Base-by-base conservation (phyloP, 2,797 vertebrate species). In the Margarornis squamiger region DNA sequence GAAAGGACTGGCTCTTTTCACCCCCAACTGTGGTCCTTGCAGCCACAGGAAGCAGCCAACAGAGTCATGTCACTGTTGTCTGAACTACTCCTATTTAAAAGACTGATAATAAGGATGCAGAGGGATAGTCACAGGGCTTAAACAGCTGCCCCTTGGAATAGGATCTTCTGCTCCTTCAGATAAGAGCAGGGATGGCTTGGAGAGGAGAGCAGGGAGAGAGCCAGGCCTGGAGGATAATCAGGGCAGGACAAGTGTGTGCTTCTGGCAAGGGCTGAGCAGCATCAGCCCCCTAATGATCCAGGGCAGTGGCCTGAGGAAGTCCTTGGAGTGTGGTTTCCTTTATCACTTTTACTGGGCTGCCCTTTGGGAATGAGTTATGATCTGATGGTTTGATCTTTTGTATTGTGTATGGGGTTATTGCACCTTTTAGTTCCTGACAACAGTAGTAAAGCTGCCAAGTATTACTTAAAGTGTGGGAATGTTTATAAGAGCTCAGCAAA, bases 221-320 rank as follows among this genome's bases (percentile, higher is more conserved):
- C 34, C 39, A 21, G 70, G 30, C 34, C 38, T 16, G 70, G 32
- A 41, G 39, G 76, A 23, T 39, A 61, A 29, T 10, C 14, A 4
- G 66, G 74, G 58, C 41, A 26, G 88, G 54, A 61, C 32, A 34
- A 18, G 63, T 32, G 65, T 2, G 67, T 13, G 75, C 76, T 82
- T 6, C 93, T 86, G 89, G 88, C 92, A 41, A 68, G 45, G 71
- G 94, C 73, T 38, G 92, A 87, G 90, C 84, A 43, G 21, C 29
- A 57, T 57, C 93, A 62, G 95, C 36, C 91, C 92, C 86, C 92
- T 63, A 79, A 48, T 43, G 91, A 90, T 86, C 21, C 85, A 9
- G 92, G 90, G 92, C 95, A 97, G 92, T 92, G 95, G 95, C 95
- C 95, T 96, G 96, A 92, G 90, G 95, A 96, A 96, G 91, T 95